These are phyloP conservation scores for Aethina tumida DNA, from an alignment of 1,140 invertebrate genomes.

Conservation along the genomic window DNA sequence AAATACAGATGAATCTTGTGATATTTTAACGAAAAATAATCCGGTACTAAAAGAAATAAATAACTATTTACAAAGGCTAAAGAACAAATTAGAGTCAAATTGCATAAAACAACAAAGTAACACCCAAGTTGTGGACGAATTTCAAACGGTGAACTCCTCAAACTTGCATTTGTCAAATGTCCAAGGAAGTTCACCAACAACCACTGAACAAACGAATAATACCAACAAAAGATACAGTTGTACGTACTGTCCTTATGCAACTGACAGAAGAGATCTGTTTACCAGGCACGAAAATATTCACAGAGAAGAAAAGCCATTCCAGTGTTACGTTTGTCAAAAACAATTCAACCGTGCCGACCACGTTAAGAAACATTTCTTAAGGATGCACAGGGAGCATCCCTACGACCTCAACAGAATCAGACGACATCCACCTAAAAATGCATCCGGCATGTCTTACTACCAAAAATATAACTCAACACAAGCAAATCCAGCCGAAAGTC, in stretches of 20 bases:
- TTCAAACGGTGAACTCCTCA: slow-evolving; percentile 20
- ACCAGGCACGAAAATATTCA: slow-evolving; percentile 95
- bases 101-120: slow-evolving; percentile 14
- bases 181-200: slow-evolving; percentile 19
- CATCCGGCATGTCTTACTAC: slow-evolving; percentile 39
- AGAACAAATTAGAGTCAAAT: slow-evolving; percentile 47
- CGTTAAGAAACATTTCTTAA: slow-evolving; percentile 85
- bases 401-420: slow-evolving; percentile 79
- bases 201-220: slow-evolving; percentile 30
- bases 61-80: slow-evolving; percentile 56
- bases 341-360: slow-evolving; percentile 92
- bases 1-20: slow-evolving; percentile 47
- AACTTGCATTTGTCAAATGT: slow-evolving; percentile 15
- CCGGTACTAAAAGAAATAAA: slow-evolving; percentile 65
- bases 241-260: slow-evolving; percentile 77
- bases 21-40: slow-evolving; percentile 53
- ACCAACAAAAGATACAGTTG: slow-evolving; percentile 69
- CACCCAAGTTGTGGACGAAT: slow-evolving; percentile 10
- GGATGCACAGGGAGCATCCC: slow-evolving; percentile 78
- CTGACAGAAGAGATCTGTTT: slow-evolving; percentile 85
- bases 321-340: slow-evolving; percentile 84
- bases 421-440: slow-evolving; percentile 42
- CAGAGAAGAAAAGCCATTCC: slow-evolving; percentile 84
- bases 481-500: slow-evolving; percentile 19
- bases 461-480: slow-evolving; percentile 32